Conservation (phyloP, 2,113 vertebrate genomes). For the Lathamus discolor region DNA sequence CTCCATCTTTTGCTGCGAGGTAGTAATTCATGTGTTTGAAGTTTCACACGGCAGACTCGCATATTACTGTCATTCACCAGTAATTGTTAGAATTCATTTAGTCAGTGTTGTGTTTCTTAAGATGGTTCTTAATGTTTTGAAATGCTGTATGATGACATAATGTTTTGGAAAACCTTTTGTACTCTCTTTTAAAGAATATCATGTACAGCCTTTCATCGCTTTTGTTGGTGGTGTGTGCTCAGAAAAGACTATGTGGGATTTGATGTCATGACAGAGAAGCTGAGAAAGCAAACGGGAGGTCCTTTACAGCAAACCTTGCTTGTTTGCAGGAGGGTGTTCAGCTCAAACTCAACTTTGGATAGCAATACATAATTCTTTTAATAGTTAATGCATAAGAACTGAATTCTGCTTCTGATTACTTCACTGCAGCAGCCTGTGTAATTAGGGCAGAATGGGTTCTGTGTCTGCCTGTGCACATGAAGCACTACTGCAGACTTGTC, state of each 20-base stretch:
- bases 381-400: neutral
- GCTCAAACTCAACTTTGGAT: neutral
- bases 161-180: neutral
- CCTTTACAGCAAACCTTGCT: neutral
- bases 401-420: neutral
- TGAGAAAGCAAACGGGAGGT: neutral
- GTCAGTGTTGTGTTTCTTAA: neutral
- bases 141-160: neutral
- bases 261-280: neutral
- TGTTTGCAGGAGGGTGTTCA: neutral
- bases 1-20: constrained; percentile 2
- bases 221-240: neutral
- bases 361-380: neutral
- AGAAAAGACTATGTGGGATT: neutral
- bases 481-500: fast-evolving
- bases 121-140: neutral
- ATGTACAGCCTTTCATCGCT: neutral
- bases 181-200: neutral
- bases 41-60: neutral
- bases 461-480: neutral
- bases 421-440: fast-evolving
- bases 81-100: neutral
- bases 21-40: neutral
- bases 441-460: neutral
- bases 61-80: neutral